A percentile compares a stretch with the other conserved stretches of the same genome.
Conservation (phyloP, 2,888 invertebrate species). For the Spilosoma lubricipeda region DNA sequence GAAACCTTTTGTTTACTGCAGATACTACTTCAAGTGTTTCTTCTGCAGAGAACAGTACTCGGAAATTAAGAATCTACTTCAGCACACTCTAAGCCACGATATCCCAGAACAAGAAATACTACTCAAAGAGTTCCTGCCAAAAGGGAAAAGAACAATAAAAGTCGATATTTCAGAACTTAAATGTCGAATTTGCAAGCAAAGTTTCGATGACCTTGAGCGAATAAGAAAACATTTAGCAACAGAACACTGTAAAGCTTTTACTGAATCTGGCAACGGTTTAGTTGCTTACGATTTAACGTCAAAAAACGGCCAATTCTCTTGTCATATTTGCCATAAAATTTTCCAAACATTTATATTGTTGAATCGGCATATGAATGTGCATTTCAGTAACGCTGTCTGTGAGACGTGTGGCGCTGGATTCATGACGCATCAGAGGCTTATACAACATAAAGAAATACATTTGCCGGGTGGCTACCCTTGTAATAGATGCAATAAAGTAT, state of each 20-base stretch:
- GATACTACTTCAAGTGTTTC: constrained; percentile 76
- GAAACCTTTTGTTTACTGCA: constrained; percentile 71
- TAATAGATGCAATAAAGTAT: constrained; percentile 76
- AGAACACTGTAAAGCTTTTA: constrained; percentile 63
- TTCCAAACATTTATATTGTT: constrained; percentile 73
- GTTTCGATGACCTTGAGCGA: constrained; percentile 58
- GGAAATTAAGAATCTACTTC: constrained; percentile 63
- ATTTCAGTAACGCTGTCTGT: constrained; percentile 75
- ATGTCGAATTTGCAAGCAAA: constrained; percentile 65
- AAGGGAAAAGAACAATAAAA: constrained; percentile 73
- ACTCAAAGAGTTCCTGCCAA: constrained; percentile 66
- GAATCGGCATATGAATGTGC: constrained; percentile 78
- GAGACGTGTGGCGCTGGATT: constrained; percentile 75
- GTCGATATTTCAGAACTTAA: constrained; percentile 72
- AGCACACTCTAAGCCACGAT: constrained; percentile 63
- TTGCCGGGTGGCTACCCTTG: constrained; percentile 74
- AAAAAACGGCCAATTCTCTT: constrained; percentile 65
- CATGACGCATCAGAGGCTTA: constrained; percentile 70
- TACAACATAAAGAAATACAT: constrained; percentile 75
- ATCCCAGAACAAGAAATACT: constrained; percentile 60
- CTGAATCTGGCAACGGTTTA: constrained; percentile 69
- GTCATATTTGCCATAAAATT: constrained; percentile 68
- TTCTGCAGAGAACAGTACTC: constrained; percentile 69
- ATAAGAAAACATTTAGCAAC: constrained; percentile 62
- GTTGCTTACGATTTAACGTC: constrained; percentile 67